Evolutionary conservation across 1,140 invertebrate genomes (phyloP).

Genomic region (Drosophila bocqueti): DNA sequence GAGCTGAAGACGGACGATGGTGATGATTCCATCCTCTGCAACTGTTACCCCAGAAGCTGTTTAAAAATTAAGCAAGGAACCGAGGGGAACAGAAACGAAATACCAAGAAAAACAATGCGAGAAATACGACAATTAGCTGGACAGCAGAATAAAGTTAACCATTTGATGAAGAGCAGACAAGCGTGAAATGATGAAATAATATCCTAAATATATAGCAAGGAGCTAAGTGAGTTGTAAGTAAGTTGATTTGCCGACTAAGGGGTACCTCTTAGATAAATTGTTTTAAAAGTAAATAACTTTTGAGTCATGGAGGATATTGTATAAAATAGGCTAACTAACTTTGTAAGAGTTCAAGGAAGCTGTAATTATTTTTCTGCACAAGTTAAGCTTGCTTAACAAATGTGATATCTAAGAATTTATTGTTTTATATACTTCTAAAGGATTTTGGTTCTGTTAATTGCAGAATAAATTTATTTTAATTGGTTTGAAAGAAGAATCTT

Average conservation of each 20-base stretch:
- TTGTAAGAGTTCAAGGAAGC: not conserved
- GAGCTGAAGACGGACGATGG: slow-evolving; percentile 51
- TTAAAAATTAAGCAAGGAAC: slow-evolving; percentile 45
- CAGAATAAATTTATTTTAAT: not conserved
- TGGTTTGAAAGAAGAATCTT: not conserved
- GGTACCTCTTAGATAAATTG: not conserved
- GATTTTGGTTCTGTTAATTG: not conserved
- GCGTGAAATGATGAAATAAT: slow-evolving; percentile 78
- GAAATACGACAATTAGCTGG: slow-evolving; percentile 66
- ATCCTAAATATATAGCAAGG: slow-evolving; percentile 23
- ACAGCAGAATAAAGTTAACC: slow-evolving; percentile 62
- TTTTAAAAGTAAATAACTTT: not conserved
- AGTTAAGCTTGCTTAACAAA: not conserved
- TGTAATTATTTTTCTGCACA: not conserved
- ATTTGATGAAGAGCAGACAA: slow-evolving; percentile 65
- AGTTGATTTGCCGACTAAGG: not conserved
- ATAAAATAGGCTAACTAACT: not conserved
- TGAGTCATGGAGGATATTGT: not conserved
- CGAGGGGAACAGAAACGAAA: slow-evolving; percentile 9
- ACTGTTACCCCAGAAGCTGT: slow-evolving; percentile 44
- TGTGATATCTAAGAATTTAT: no score
- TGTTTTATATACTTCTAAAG: not conserved
- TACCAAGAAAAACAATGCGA: slow-evolving; percentile 54
- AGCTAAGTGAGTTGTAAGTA: not conserved
- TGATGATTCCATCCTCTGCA: slow-evolving; percentile 26